A percentile compares a stretch with the other conserved stretches of the same genome.
phyloP scores from a whole-genome alignment of 2,797 vertebrate species.

The Acipenser ruthenus region DNA sequence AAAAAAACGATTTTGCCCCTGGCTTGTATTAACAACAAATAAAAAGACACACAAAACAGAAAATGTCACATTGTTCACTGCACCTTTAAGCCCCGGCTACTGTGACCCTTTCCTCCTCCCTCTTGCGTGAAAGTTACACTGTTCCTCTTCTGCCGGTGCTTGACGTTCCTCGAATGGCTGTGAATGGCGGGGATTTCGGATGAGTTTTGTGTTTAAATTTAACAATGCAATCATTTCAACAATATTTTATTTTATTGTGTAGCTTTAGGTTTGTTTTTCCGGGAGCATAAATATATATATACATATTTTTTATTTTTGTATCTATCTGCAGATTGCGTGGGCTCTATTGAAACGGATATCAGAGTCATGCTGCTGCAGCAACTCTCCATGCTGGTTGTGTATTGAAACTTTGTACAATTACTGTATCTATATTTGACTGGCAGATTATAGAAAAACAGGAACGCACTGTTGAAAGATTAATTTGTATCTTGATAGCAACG shows the following conservation, averaged over 20 bases:
- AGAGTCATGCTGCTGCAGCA: background rate
- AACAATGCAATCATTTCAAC: conserved; percentile 12
- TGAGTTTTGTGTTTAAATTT: conserved; percentile 9
- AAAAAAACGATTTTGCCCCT: too few species aligned
- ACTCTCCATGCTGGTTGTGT: conserved; percentile 13
- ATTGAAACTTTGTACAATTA: conserved; percentile 14
- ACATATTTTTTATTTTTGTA: background rate
- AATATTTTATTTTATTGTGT: background rate
- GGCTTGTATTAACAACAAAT: background rate
- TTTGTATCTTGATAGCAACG: background rate
- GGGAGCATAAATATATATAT: background rate
- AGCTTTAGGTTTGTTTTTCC: background rate
- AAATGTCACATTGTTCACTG: conserved; percentile 12
- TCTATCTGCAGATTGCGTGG: background rate
- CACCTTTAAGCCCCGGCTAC: conserved; percentile 37
- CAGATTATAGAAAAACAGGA: too few species aligned
- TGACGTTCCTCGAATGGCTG: conserved; percentile 45
- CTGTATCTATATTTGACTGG: too few species aligned
- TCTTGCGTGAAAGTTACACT: conserved; percentile 29
- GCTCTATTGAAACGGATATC: background rate
- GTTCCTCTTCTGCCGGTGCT: conserved; percentile 44
- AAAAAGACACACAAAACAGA: too few species aligned
- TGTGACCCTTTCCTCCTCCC: conserved; percentile 24
- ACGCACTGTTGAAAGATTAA: too few species aligned
- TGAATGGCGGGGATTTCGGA: conserved; percentile 54